Percentiles rank a stretch among this genome's conserved stretches.
Conservation (phyloP, 2,113 vertebrate genomes). For the Tichodroma muraria region DNA sequence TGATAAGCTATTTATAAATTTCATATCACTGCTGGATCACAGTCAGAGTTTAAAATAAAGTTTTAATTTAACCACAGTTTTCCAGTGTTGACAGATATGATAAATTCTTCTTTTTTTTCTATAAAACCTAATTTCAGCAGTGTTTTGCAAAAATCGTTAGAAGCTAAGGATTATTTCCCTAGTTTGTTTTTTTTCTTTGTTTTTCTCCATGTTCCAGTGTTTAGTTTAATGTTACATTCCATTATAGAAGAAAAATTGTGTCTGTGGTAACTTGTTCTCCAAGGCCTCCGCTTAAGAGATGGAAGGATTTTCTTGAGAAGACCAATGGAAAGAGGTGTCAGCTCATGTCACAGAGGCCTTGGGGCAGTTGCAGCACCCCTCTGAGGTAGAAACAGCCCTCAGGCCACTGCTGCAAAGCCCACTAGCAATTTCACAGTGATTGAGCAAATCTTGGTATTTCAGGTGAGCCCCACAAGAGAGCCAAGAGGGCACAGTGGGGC, state of each 20-base stretch:
- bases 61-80: constrained; percentile 27
- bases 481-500: neutral
- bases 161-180: neutral
- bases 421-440: neutral
- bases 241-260: neutral
- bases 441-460: neutral
- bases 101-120: constrained; percentile 45
- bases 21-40: neutral
- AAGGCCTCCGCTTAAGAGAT: neutral
- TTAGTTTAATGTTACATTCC: constrained; percentile 43
- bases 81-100: constrained; percentile 19
- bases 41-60: constrained; percentile 20
- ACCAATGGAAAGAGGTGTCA: neutral
- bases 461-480: neutral
- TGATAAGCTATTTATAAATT: constrained; percentile 33
- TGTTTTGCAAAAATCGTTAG: constrained; percentile 10
- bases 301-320: neutral
- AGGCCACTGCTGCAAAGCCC: neutral
- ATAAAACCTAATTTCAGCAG: neutral
- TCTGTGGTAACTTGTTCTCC: neutral
- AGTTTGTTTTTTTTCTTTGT: neutral
- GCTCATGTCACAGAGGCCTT: neutral
- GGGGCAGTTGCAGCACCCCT: neutral
- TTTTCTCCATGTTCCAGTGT: constrained; percentile 2
- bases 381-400: neutral